A percentile compares a stretch with the other conserved stretches of the same genome.
Conservation (phyloP, 2,113 vertebrate species). For the Lontra canadensis region DNA sequence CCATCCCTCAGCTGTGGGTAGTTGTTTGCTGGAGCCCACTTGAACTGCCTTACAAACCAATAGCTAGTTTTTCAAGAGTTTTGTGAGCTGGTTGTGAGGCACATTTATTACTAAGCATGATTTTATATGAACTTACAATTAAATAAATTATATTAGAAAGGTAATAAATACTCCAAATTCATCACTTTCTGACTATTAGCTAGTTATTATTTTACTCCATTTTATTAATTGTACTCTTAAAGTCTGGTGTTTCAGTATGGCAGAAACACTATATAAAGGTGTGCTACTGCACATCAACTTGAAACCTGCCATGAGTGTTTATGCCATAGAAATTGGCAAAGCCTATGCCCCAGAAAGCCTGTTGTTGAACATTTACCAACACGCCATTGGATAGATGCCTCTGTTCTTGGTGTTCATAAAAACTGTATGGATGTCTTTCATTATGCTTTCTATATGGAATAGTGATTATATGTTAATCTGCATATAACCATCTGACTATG, state of each 20-base stretch:
- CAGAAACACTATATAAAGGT: background rate
- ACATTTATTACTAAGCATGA: conserved; percentile 1
- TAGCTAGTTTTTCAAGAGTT: background rate
- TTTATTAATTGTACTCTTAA: background rate
- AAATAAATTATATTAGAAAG: background rate
- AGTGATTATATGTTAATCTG: background rate
- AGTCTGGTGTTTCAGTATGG: background rate
- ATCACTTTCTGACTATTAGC: background rate
- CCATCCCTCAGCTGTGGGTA: too few relatives aligned
- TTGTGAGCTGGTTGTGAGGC: background rate
- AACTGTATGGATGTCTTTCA: background rate
- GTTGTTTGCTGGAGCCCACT: background rate
- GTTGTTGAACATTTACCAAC: background rate
- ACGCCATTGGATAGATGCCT: background rate
- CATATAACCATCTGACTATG: background rate
- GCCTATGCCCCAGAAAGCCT: background rate
- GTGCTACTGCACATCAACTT: background rate
- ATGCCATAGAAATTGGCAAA: background rate
- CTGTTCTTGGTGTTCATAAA: background rate
- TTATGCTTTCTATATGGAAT: background rate
- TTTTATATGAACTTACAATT: background rate
- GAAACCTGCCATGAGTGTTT: background rate
- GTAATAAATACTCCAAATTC: background rate
- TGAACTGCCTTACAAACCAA: background rate
- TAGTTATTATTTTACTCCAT: background rate